Evolutionary conservation across 2,113 vertebrate species (phyloP), one percentile per base, ranked within the genome.

Genomic region (Dasyornis broadbenti): DNA sequence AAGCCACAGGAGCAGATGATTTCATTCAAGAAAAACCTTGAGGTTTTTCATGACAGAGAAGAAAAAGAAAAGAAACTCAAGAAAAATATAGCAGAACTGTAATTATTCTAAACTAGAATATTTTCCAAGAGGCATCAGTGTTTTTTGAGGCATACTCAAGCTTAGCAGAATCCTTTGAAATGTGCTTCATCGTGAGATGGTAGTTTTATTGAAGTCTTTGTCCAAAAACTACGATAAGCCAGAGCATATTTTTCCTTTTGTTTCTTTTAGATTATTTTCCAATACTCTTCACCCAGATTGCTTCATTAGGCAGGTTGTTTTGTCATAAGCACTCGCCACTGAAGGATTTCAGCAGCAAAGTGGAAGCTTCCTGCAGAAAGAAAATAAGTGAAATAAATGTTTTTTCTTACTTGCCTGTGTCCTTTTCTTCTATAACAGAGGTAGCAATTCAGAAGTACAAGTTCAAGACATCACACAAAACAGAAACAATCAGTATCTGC

Each of bases 161-260:
- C 64, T 95, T 95, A 95, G 78, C 85, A 97, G 94, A 97, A 90
- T 82, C 50, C 45, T 85, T 73, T 75, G 49, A 64, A 91, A 92
- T 94, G 70, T 70, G 44, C 81, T 96, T 91, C 49, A 70, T 66
- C 9, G 4, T 88, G 28, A 94, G 81, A 96, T 63, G 19, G 14
- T 44, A 76, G 52, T 92, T 96, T 95, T 90, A 64, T 42, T 96
- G 52, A 59, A 53, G 53, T 70, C 28, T 39, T 94, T 89, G 82
- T 86, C 83, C 64, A 89, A 82, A 71, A 95, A 94, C 65, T 59
- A 95, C 79, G 42, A 56, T 68, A n/a, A 83, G 10, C 64, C 80
- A 82, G 76, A 70, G 66, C 0, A 2, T 33, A 87, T 64, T 22
- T 85, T 37, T 21, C 13, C 37, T 88, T 71, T 35, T 26, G 13